Evolutionary conservation across 2,888 invertebrate genomes (phyloP).

Genomic region (Syritta pipiens): DNA sequence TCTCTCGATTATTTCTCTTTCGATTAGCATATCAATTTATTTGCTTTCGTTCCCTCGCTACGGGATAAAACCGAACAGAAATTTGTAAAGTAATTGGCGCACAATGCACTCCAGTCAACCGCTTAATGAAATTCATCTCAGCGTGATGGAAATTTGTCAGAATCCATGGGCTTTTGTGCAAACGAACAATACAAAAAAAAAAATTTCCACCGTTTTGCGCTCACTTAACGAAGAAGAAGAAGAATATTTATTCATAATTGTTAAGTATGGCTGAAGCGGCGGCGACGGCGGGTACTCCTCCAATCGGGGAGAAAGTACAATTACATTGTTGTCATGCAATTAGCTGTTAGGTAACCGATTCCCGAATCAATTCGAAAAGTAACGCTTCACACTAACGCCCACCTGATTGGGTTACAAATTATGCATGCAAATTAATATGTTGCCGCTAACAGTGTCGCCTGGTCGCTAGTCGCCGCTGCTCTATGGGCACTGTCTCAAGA

Average conservation of each 20-base stretch:
- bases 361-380: neutral
- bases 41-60: neutral
- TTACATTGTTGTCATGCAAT: conserved; percentile 44
- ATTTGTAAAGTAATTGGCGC: conserved; percentile 5
- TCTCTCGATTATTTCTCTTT: neutral
- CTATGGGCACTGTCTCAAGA: conserved; percentile 38
- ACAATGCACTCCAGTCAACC: conserved; percentile 11
- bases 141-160: conserved; percentile 11
- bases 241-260: neutral
- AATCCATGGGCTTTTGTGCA: neutral
- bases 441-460: too few relatives aligned
- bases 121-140: conserved; percentile 13
- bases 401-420: conserved; percentile 42
- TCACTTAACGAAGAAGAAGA: neutral
- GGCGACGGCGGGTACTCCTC: conserved; percentile 12
- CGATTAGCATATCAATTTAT: conserved; percentile 10
- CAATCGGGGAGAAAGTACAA: conserved; percentile 43
- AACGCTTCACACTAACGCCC: conserved; percentile 24
- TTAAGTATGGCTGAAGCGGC: neutral
- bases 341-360: conserved; percentile 29
- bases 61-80: neutral
- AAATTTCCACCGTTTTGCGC: neutral
- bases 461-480: neutral
- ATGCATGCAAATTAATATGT: conserved; percentile 43
- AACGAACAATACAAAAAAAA: too few relatives aligned